Evolutionary conservation across 92 coral and sea anemone genomes (phyloP).

Genomic region (Heliopora coerulea): DNA sequence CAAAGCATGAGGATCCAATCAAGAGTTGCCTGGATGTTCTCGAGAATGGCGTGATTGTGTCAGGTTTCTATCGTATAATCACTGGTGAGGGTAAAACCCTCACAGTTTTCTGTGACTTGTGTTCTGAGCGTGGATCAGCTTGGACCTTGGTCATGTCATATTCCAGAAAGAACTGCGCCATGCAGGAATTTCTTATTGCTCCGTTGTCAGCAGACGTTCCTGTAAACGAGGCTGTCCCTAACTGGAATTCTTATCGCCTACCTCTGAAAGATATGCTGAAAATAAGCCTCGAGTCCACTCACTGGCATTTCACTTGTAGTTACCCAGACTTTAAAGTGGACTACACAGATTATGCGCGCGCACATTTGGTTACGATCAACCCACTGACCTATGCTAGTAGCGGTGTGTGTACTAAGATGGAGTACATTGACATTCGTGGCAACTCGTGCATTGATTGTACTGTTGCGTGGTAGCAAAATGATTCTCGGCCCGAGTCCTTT

Average conservation of each 20-base stretch:
- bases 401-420: slow-evolving; percentile 22
- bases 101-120: slow-evolving; percentile 13
- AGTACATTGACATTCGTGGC: slow-evolving; percentile 14
- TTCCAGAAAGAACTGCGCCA: background rate
- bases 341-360: slow-evolving; percentile 18
- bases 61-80: background rate
- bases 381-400: background rate
- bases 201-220: slow-evolving; percentile 4
- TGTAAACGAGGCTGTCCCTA: slow-evolving; percentile 5
- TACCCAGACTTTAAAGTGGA: background rate
- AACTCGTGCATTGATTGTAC: slow-evolving; percentile 11
- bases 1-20: background rate
- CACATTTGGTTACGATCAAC: background rate
- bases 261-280: background rate
- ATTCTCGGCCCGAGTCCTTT: background rate
- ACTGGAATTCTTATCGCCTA: slow-evolving; percentile 18
- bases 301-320: slow-evolving; percentile 10
- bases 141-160: slow-evolving; percentile 13
- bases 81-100: background rate
- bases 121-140: slow-evolving; percentile 18
- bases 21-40: slow-evolving; percentile 1
- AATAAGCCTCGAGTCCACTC: slow-evolving; percentile 12
- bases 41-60: background rate
- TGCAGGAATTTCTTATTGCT: background rate
- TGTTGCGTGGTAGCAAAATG: slow-evolving; percentile 19